phyloP scores from a whole-genome alignment of 2,888 invertebrate species.

The Phengaris alcon region DNA sequence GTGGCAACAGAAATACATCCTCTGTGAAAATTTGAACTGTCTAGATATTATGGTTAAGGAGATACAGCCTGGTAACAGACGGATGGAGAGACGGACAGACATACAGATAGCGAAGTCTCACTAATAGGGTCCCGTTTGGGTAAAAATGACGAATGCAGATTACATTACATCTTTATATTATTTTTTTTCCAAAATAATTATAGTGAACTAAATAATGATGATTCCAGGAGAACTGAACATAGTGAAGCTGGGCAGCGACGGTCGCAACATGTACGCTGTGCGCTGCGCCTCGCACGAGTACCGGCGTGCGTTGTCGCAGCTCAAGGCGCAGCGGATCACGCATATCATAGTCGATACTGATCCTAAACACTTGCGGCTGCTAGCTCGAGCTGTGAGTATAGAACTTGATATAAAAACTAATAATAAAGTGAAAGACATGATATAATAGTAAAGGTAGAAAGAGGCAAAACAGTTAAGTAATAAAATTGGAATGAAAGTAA shows the following conservation, averaged over 20 bases:
- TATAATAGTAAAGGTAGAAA: no score
- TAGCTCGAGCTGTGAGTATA: slow-evolving; percentile 90
- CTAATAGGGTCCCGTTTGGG: no score
- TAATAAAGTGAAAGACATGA: no score
- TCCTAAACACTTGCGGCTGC: slow-evolving; percentile 87
- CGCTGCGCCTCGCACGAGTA: slow-evolving; percentile 83
- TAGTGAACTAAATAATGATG: neutral
- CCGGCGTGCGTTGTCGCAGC: slow-evolving; percentile 86
- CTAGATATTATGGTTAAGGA: no score
- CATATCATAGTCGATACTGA: slow-evolving; percentile 94
- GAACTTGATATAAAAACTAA: neutral
- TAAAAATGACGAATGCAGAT: no score
- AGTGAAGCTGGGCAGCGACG: slow-evolving; percentile 85
- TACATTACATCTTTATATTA: no score
- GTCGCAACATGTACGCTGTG: slow-evolving; percentile 82
- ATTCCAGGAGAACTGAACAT: slow-evolving; percentile 88
- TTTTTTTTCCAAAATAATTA: neutral
- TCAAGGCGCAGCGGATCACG: slow-evolving; percentile 91
- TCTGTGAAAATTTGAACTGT: no score
- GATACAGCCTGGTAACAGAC: no score
- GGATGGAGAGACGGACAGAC: no score
- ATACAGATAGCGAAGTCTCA: no score
- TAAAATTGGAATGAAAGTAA: neutral
- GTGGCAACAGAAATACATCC: no score
- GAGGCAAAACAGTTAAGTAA: neutral